Percentiles rank a stretch among this genome's conserved stretches.
Conservation (phyloP, 2,113 vertebrate genomes). For the Cercopithecus mona region DNA sequence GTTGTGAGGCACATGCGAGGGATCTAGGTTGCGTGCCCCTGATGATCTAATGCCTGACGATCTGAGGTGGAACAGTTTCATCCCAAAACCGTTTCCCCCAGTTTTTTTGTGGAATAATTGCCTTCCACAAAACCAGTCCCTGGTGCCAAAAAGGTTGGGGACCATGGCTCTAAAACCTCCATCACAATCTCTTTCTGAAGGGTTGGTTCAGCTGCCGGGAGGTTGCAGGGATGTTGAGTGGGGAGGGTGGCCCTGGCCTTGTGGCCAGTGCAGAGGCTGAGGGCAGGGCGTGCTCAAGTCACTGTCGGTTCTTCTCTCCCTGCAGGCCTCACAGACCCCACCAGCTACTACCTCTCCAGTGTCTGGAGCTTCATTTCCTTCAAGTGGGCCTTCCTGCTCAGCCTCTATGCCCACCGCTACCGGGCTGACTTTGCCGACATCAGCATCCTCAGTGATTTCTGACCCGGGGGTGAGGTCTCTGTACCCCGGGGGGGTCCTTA, state of each 20-base stretch:
- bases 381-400: slow-evolving; percentile 93
- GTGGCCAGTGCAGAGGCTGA: background rate
- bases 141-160: too few species aligned
- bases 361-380: slow-evolving; percentile 95
- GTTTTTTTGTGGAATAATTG: too few species aligned
- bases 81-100: too few species aligned
- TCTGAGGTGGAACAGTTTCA: too few species aligned
- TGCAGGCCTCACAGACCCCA: slow-evolving; percentile 89
- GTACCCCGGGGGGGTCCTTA: background rate
- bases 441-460: slow-evolving; percentile 96
- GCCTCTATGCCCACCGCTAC: slow-evolving; percentile 89
- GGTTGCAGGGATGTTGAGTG: background rate
- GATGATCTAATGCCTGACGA: too few species aligned
- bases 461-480: slow-evolving; percentile 45
- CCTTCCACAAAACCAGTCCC: too few species aligned
- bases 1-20: too few species aligned
- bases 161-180: background rate
- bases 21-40: too few species aligned
- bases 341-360: slow-evolving; percentile 91
- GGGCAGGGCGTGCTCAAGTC: background rate
- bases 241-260: background rate
- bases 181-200: background rate
- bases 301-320: background rate
- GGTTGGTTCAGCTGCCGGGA: background rate
- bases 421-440: slow-evolving; percentile 94